These are phyloP conservation scores for Oryzias celebensis DNA, from an alignment of 2,113 vertebrate genomes.

Conservation along the genomic window DNA sequence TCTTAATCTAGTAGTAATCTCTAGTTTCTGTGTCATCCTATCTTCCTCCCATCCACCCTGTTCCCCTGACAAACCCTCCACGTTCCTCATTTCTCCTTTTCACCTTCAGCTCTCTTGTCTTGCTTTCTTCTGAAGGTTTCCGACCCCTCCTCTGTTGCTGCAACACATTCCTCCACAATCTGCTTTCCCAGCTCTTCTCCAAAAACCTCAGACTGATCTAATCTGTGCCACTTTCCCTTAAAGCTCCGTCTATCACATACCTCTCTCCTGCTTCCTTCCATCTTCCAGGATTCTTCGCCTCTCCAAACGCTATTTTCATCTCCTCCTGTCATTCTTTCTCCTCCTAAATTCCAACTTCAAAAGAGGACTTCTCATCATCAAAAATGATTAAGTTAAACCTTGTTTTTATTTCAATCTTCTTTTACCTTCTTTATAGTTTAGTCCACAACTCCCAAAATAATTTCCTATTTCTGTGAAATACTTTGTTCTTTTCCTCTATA, in stretches of 20 bases:
- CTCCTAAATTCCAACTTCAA: slow-evolving; percentile 1
- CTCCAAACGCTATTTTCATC: slow-evolving; percentile 20
- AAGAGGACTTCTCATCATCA: background rate
- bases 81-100: too few relatives aligned
- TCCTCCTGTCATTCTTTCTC: background rate
- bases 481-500: too few relatives aligned
- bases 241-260: slow-evolving; percentile 18
- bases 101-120: background rate
- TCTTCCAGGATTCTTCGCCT: slow-evolving; percentile 4
- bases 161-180: slow-evolving; percentile 22
- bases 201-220: slow-evolving; percentile 23
- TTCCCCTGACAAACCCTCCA: too few relatives aligned
- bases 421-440: background rate
- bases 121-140: slow-evolving; percentile 4
- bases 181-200: slow-evolving; percentile 10
- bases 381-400: background rate
- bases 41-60: too few relatives aligned
- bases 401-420: background rate
- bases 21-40: too few relatives aligned
- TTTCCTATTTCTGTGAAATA: too few relatives aligned
- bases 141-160: background rate
- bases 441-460: too few relatives aligned
- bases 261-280: slow-evolving; percentile 11
- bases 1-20: too few relatives aligned
- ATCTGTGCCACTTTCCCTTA: slow-evolving; percentile 44